Base-by-base conservation (phyloP, 1,140 invertebrate genomes). In the Scaptomyza montana region DNA sequence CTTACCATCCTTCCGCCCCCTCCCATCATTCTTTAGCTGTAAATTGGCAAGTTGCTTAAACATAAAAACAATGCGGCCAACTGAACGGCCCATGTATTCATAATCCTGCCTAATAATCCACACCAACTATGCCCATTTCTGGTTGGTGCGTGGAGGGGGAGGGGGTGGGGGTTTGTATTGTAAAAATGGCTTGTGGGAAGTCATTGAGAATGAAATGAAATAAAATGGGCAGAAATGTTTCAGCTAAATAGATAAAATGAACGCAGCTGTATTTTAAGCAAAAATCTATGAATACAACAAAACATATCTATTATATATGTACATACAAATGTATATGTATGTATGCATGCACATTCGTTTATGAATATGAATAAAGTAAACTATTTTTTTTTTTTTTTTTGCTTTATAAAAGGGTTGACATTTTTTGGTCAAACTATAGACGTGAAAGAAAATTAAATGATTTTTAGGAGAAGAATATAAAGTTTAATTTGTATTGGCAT, bases 61-160 rank as follows among this genome's bases (percentile, higher is more conserved):
- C 81, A 86, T 86, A 86, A 86, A 86, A 86, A 86, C 81, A 86
- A 86, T 86, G 74, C 66, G 80, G 80, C 71, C 79, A 77, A 75
- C 80, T 68, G 79, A 84, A 82, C 80, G 79, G 81, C 74, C 78
- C 60, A 87, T 86, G 82, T 87, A 86, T 86, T 86, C 82, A 86
- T 86, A 87, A 81, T 86, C 82, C 81, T 49, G 78, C 78, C 80
- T 86, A 86, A 86, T 86, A 86, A 87, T 86, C 81, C 81, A 49
- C 76, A 64, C 45, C 68, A 59, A 65, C 68, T 70, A 70, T 64
- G 60, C 60, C 60, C 47, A 21, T 33, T 64, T 25, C 21, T 25
- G 21, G 3, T 3, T 1, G 1, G 21, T 2, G 21, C 2, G 21
- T 0, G 1, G 3, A 25, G 21, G 21, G 21, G 21, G 21, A 3